These are phyloP conservation scores for Oxyura jamaicensis DNA, from an alignment of 2,113 vertebrate species.

Conservation along the genomic window DNA sequence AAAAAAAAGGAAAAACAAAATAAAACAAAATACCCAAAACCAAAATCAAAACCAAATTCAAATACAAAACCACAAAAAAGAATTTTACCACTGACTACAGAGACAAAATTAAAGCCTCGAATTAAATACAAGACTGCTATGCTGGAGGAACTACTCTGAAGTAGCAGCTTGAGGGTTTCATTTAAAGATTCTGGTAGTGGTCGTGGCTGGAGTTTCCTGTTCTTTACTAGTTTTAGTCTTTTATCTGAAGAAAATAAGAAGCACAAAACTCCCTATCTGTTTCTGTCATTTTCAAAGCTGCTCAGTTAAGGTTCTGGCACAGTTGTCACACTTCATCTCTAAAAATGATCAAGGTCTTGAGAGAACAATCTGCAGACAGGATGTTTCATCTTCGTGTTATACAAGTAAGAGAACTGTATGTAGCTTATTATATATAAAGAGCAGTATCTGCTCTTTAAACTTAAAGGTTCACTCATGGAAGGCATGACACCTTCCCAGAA, in stretches of 20 bases:
- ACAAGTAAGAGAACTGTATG: not conserved
- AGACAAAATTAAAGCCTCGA: not conserved
- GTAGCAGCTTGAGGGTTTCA: not conserved
- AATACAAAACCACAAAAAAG: not conserved
- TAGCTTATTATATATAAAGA: not conserved
- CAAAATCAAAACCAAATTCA: not conserved
- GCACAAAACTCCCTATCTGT: not conserved
- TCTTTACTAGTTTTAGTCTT: not conserved
- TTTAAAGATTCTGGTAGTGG: not conserved
- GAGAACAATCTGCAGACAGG: not conserved
- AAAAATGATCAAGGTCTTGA: not conserved
- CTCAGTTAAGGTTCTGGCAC: not conserved
- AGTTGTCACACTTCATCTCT: not conserved
- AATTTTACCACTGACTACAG: not conserved
- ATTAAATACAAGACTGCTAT: not conserved
- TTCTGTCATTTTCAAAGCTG: not conserved
- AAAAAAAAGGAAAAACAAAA: not conserved
- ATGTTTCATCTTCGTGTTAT: not conserved
- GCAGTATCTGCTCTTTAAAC: not conserved
- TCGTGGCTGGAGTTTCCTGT: not conserved
- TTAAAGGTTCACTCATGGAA: not conserved
- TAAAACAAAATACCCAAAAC: not conserved
- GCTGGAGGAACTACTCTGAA: not conserved
- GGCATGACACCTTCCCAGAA: not conserved
- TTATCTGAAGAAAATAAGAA: not conserved